Conservation (phyloP, 2,113 vertebrate genomes). For the Sisor rabdophorus region DNA sequence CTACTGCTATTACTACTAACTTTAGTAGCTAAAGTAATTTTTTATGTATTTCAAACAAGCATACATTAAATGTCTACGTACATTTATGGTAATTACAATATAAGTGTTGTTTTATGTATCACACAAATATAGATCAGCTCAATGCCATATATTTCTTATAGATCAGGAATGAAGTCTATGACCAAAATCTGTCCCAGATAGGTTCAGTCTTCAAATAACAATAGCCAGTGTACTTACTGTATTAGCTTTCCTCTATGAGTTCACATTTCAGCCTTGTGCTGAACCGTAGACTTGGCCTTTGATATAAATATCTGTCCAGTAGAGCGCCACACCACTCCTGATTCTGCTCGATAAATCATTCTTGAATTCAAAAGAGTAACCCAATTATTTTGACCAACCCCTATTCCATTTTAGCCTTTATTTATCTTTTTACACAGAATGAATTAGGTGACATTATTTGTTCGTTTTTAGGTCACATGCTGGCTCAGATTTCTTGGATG, state of each 20-base stretch:
- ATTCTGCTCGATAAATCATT: constrained; percentile 22
- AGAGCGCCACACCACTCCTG: neutral
- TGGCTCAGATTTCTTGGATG: constrained; percentile 23
- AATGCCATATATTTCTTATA: neutral
- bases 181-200: neutral
- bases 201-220: constrained; percentile 16
- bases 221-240: neutral
- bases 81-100: neutral
- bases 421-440: constrained; percentile 11
- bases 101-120: neutral
- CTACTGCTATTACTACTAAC: neutral
- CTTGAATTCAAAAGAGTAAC: constrained; percentile 3
- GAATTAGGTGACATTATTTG: constrained; percentile 15
- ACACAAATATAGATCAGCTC: neutral
- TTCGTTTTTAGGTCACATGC: neutral
- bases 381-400: neutral
- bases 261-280: constrained; percentile 7
- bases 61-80: neutral
- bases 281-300: constrained; percentile 16
- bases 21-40: neutral
- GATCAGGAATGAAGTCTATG: neutral
- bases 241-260: constrained; percentile 10
- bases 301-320: constrained; percentile 23
- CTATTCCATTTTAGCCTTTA: neutral
- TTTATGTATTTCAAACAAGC: neutral